Evolutionary conservation across 2,797 vertebrate genomes (phyloP), one percentile per base, ranked within the genome.

Genomic region (Periophthalmus magnuspinnatus): DNA sequence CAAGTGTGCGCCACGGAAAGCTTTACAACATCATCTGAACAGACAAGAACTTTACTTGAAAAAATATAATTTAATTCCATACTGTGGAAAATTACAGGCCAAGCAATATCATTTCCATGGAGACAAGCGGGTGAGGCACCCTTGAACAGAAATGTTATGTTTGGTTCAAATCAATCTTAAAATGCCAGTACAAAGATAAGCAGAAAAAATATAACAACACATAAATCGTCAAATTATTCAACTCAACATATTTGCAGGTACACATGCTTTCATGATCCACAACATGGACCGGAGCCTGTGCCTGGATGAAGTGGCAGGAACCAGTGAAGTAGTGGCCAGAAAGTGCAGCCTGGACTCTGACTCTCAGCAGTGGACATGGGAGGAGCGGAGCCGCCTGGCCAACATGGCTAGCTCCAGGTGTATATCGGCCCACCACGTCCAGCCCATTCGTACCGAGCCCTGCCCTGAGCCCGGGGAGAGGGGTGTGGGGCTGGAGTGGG

Each of bases 341-440:
- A 68, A 6, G 45, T 94, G 93, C 67, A 75, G 73, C 75, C 67
- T 90, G 69, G 82, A 90, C 71, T 90, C 88, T 0, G 72, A 71
- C 5, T 76, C 77, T 24, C 93, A 95, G 79, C 89, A 93, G 81
- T 95, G 93, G 94, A 13, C 72, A 11, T 95, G 93, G 93, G 74
- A 58, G 7, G 55, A 78, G 7, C 50, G 13, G 17, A 61, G 68
- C 57, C 77, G 86, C 69, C 71, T 94, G 57, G 84, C 82, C 70
- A 87, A 88, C 54, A 63, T 82, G 0, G 84, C 55, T 1, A 86
- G 91, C 0, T 82, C 75, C 57, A 87, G 86, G 32, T 95, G 93
- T 80, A 75, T 95, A 76, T 93, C 89, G 0, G 79, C 82, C 36
- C 13, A 68, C 5, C 73, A 81, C 14, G 3, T 17, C 0, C 32